Evolutionary conservation across 2,888 invertebrate genomes (phyloP).

Genomic region (Ophioninae sp.): DNA sequence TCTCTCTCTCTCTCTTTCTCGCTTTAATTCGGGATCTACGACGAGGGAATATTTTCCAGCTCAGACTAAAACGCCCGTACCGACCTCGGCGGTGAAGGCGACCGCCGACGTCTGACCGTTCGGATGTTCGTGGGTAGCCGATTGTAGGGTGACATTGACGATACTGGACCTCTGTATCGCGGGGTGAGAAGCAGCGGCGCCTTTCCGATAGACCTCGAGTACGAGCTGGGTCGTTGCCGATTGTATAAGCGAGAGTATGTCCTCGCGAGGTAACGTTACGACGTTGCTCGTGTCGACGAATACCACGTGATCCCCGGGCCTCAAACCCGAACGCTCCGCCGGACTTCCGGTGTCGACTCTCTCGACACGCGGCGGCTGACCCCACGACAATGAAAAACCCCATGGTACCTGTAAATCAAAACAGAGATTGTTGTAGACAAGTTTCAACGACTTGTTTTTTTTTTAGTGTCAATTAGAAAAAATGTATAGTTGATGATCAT

Average conservation of each 20-base stretch:
- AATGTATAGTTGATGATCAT: too few relatives aligned
- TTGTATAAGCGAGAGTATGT: slow-evolving; percentile 86
- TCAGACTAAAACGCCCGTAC: slow-evolving; percentile 92
- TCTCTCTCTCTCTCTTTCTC: slow-evolving; percentile 12
- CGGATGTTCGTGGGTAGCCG: slow-evolving; percentile 67
- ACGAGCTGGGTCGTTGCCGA: slow-evolving; percentile 77
- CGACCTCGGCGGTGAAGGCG: slow-evolving; percentile 95
- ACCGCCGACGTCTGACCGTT: slow-evolving; percentile 82
- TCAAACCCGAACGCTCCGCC: slow-evolving; percentile 91
- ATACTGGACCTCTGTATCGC: slow-evolving; percentile 75
- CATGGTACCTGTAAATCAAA: slow-evolving; percentile 75
- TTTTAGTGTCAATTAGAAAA: not conserved
- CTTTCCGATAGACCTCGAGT: slow-evolving; percentile 78
- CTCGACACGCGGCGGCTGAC: slow-evolving; percentile 92
- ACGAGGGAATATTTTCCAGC: slow-evolving; percentile 32
- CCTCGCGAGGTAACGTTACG: slow-evolving; percentile 89
- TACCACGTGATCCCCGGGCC: slow-evolving; percentile 93
- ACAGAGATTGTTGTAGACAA: not conserved
- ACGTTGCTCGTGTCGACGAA: slow-evolving; percentile 94
- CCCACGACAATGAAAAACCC: slow-evolving; percentile 95
- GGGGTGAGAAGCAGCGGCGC: slow-evolving; percentile 64
- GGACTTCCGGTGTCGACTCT: slow-evolving; percentile 91
- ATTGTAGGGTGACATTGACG: slow-evolving; percentile 73
- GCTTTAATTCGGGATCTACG: slow-evolving; percentile 38
- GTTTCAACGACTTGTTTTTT: not conserved